These are phyloP conservation scores for Notocelia uddmanniana DNA, from an alignment of 2,888 invertebrate species.

Conservation along the genomic window DNA sequence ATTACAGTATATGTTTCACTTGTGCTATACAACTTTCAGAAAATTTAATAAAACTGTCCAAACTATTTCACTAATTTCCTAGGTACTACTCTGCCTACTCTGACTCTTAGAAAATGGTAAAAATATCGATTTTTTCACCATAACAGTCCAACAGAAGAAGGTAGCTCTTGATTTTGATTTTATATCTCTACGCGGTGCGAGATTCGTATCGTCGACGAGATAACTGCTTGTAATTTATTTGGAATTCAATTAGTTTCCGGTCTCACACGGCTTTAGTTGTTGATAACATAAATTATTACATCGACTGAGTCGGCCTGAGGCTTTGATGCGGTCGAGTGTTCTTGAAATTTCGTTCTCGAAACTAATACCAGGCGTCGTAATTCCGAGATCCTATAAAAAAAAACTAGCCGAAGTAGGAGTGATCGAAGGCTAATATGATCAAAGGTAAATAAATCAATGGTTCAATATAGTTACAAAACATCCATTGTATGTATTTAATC, in stretches of 20 bases:
- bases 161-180: not conserved
- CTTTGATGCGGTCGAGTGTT: slow-evolving; percentile 65
- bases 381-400: slow-evolving; percentile 35
- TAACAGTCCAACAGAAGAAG: not conserved
- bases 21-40: too few species aligned
- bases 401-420: slow-evolving; percentile 29
- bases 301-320: slow-evolving; percentile 59
- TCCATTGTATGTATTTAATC: not conserved
- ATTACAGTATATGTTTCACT: too few species aligned
- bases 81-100: not conserved
- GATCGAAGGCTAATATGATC: not conserved
- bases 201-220: slow-evolving; percentile 31
- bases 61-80: too few species aligned
- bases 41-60: too few species aligned
- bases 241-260: slow-evolving; percentile 79
- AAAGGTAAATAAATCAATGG: not conserved
- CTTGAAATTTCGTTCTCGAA: slow-evolving; percentile 43
- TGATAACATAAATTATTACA: slow-evolving; percentile 72
- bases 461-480: not conserved
- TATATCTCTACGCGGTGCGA: slow-evolving; percentile 7
- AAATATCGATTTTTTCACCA: not conserved
- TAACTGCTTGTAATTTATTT: slow-evolving; percentile 60
- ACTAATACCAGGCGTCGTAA: slow-evolving; percentile 27
- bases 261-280: slow-evolving; percentile 60
- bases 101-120: not conserved